Evolutionary conservation across 1,140 invertebrate species (phyloP).

Genomic region (Aphidius gifuensis): DNA sequence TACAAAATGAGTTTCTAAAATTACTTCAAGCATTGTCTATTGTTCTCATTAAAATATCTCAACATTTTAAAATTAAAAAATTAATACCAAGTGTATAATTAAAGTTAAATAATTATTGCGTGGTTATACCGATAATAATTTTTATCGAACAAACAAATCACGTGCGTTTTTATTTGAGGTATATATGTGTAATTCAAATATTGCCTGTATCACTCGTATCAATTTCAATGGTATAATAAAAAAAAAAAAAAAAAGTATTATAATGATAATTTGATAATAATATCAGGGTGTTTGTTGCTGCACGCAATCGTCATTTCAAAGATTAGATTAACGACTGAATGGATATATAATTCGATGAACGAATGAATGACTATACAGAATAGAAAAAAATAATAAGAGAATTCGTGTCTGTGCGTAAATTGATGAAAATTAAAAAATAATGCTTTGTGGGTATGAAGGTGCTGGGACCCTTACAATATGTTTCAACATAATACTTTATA

Average conservation of each 20-base stretch:
- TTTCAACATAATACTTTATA: too few relatives aligned
- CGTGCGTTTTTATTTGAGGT: background rate
- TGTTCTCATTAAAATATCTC: too few relatives aligned
- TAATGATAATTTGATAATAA: background rate
- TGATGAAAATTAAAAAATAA: conserved; percentile 53
- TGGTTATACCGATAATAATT: too few relatives aligned
- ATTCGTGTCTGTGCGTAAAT: conserved; percentile 49
- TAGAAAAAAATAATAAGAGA: conserved; percentile 18
- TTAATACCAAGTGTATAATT: too few relatives aligned
- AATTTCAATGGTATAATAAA: background rate
- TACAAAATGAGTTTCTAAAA: too few relatives aligned
- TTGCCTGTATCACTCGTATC: background rate
- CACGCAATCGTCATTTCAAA: conserved; percentile 20
- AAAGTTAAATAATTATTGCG: too few relatives aligned
- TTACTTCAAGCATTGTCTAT: too few relatives aligned
- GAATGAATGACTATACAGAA: conserved; percentile 39
- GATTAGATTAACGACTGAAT: conserved; percentile 51
- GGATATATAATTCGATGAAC: conserved; percentile 45
- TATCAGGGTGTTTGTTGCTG: background rate
- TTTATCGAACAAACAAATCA: too few relatives aligned
- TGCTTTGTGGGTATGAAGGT: conserved; percentile 31
- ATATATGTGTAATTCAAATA: background rate
- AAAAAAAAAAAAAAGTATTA: conserved; percentile 3
- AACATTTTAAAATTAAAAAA: too few relatives aligned
- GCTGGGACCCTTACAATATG: too few relatives aligned